Evolutionary conservation across 2,113 vertebrate genomes (phyloP), one percentile per base, ranked within the genome.

Genomic region (Phaethornis superciliosus): DNA sequence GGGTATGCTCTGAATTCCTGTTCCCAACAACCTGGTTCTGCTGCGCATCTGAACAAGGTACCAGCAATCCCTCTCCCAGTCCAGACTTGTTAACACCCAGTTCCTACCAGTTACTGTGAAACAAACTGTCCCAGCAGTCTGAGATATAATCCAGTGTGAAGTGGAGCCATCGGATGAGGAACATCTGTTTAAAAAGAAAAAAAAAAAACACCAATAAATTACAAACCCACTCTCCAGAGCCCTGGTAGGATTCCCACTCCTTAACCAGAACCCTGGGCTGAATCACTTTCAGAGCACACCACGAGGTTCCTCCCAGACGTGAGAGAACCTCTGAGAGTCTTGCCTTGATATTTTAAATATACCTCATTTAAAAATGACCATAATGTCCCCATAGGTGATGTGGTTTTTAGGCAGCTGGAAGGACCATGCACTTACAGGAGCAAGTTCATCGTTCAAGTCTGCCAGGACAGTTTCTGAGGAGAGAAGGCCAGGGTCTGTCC

Each of bases 61-160:
- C 19, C 4, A 40, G 55, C 86, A 64, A 54, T 26, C 33, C 49
- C 17, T 9, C 51, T 58, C 18, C 40, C 56, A 5, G 0, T 2
- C 0, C 4, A 56, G 47, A 46, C 46, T 26, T 1, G 0, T 14
- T 9, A 62, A 23, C 27, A 4, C 32, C 35, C 28, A 14, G 1
- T 40, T 74, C 98, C 0, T 97, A 99, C 99, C 99, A 99, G 97
- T 99, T 99, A 95, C 98, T 99, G 92, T 99, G 99, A 56, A 99
- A 98, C 71, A 99, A 90, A 95, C 98, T 98, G 72, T 99, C 98
- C 91, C 99, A 98, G 94, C 98, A 98, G 96, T 99, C 98, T 2
- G 97, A 97, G 84, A 99, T 77, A 81, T 99, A 99, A 88, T 99
- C 98, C 49, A 97, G 96, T 0, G 95, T 97, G 12, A 98, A 97